Conservation (phyloP, 1,140 invertebrate species). For the Rhyzopertha dominica region DNA sequence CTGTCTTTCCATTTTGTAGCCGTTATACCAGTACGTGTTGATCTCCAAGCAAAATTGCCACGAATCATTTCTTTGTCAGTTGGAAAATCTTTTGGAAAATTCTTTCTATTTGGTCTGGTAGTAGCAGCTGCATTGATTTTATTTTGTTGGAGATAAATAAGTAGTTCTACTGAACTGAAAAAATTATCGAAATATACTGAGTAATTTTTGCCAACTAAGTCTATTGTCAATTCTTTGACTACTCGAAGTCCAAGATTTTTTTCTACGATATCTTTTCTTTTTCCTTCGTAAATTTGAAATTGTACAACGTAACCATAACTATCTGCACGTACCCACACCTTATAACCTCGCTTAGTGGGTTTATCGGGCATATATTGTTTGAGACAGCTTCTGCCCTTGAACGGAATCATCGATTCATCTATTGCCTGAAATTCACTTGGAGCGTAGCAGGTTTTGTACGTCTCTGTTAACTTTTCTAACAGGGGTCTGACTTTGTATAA, state of each 20-base stretch:
- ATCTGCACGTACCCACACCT: constrained; percentile 31
- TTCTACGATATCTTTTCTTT: constrained; percentile 9
- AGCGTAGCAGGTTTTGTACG: constrained; percentile 30
- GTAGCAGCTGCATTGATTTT: constrained; percentile 39
- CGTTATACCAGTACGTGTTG: constrained; percentile 32
- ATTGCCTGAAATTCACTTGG: constrained; percentile 31
- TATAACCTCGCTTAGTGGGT: constrained; percentile 41
- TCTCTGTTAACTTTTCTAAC: constrained; percentile 30
- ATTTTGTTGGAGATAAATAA: constrained; percentile 4
- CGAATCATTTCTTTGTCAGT: constrained; percentile 38
- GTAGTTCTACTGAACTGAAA: constrained; percentile 16
- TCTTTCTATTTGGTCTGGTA: constrained; percentile 32
- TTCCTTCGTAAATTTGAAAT: constrained; percentile 22
- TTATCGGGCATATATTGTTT: constrained; percentile 43
- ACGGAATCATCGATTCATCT: constrained; percentile 43
- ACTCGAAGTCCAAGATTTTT: constrained; percentile 14
- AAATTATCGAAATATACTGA: constrained; percentile 21
- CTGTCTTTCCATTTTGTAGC: constrained; percentile 45
- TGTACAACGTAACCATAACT: constrained; percentile 15
- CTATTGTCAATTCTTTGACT: constrained; percentile 16
- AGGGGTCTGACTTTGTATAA: constrained; percentile 42
- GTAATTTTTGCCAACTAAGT: constrained; percentile 16
- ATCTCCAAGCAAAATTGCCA: constrained; percentile 37
- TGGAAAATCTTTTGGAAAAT: constrained; percentile 25
- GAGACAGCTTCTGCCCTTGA: constrained; percentile 37